Conservation (phyloP, 1,140 invertebrate genomes). For the Aphis craccivora region DNA sequence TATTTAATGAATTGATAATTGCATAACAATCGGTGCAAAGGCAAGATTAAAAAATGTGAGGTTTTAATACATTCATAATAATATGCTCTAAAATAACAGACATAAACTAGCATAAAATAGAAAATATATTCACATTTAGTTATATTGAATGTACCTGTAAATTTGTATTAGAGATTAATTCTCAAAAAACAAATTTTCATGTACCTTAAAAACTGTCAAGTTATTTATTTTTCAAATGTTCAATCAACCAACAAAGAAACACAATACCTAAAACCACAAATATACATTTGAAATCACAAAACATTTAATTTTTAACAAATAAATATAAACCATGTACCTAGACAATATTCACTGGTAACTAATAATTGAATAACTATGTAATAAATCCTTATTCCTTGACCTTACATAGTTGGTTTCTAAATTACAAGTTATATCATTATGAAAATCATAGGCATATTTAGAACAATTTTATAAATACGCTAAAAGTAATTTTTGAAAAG, state of each 20-base stretch:
- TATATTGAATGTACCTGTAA: not conserved
- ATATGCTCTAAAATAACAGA: not conserved
- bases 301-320: not conserved
- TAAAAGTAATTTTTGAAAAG: not conserved
- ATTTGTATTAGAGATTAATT: conserved; percentile 1
- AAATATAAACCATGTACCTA: not conserved
- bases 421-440: not conserved
- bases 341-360: not conserved
- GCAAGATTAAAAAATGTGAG: conserved; percentile 4
- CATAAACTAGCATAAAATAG: conserved; percentile 18
- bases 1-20: not conserved
- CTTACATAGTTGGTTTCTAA: too few relatives aligned
- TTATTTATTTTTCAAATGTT: not conserved
- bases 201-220: not conserved
- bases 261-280: conserved; percentile 26
- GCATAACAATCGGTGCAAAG: not conserved
- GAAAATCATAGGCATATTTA: not conserved
- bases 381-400: too few relatives aligned
- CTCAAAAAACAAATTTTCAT: not conserved
- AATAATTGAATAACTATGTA: too few relatives aligned
- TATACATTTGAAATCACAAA: conserved; percentile 4
- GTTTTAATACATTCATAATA: conserved; percentile 35
- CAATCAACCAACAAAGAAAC: not conserved
- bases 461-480: not conserved
- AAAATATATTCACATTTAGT: conserved; percentile 24